These are phyloP conservation scores for Hormiphora californensis DNA, from an alignment of 37 sponge, comb jelly and placozoan genomes.

Conservation along the genomic window DNA sequence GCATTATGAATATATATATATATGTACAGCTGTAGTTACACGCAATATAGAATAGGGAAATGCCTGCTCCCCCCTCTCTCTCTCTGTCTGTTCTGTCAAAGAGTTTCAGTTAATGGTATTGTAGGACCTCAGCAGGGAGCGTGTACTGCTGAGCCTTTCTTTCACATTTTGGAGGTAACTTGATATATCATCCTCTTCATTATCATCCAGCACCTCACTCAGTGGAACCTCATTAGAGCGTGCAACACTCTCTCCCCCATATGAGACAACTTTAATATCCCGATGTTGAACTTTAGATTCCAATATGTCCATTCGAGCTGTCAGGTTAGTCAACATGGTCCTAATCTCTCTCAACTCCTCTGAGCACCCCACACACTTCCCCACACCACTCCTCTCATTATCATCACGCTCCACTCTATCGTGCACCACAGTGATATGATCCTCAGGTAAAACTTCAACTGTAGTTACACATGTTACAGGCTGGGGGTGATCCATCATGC, in stretches of 20 bases:
- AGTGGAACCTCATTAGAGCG: background rate
- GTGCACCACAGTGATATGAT: too few species aligned
- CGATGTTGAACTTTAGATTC: background rate
- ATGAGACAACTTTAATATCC: too few species aligned
- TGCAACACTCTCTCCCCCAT: background rate
- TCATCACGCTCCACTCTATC: too few species aligned
- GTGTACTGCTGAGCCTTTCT: background rate
- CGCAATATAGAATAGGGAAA: background rate
- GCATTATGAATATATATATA: too few species aligned
- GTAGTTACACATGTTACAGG: too few species aligned
- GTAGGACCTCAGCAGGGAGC: background rate
- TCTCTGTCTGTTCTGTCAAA: background rate
- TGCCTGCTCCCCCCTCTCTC: background rate
- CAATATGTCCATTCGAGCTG: constrained; percentile 7
- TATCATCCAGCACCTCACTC: background rate
- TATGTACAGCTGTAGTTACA: background rate
- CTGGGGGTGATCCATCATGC: too few species aligned
- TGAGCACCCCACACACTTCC: background rate
- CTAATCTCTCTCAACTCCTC: background rate
- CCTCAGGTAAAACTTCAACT: too few species aligned
- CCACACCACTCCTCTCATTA: too few species aligned
- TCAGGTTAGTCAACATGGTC: background rate
- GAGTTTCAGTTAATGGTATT: too few species aligned
- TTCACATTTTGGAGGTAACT: background rate
- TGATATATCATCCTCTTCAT: background rate